Evolutionary conservation across 1,140 invertebrate species (phyloP).

Genomic region (Oscheius sp.): DNA sequence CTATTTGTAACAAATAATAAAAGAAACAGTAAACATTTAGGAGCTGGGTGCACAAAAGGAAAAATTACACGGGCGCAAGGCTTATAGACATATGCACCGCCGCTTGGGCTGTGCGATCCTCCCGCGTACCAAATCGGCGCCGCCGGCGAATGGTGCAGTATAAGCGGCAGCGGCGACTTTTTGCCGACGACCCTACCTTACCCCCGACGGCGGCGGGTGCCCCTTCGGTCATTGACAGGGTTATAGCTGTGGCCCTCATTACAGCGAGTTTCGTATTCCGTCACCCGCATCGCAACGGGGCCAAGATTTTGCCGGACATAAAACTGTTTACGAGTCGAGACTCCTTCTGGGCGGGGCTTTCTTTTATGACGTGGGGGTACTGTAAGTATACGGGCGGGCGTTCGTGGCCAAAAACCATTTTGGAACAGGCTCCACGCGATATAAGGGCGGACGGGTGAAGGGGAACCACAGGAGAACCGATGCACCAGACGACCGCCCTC

Average conservation of each 20-base stretch:
- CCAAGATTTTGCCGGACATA: neutral
- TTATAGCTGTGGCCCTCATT: neutral
- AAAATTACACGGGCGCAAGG: too few relatives aligned
- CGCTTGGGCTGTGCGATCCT: too few relatives aligned
- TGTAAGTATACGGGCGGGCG: neutral
- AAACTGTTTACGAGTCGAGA: neutral
- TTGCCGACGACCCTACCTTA: neutral
- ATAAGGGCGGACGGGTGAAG: neutral
- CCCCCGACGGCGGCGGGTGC: too few relatives aligned
- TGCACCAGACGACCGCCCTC: neutral
- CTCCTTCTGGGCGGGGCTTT: neutral
- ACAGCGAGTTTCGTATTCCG: neutral
- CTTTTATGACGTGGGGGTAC: neutral
- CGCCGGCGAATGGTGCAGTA: too few relatives aligned
- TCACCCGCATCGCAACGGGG: neutral
- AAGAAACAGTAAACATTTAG: too few relatives aligned
- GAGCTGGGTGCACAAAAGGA: too few relatives aligned
- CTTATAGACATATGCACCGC: too few relatives aligned
- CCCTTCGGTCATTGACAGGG: neutral
- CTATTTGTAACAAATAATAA: too few relatives aligned
- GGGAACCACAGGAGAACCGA: neutral
- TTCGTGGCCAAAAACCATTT: slow-evolving; percentile 6
- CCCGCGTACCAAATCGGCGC: too few relatives aligned
- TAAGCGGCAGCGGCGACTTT: neutral
- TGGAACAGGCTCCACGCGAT: neutral